Evolutionary conservation across 92 coral and sea anemone species (phyloP).

Genomic region (Chrysogorgia sp.): DNA sequence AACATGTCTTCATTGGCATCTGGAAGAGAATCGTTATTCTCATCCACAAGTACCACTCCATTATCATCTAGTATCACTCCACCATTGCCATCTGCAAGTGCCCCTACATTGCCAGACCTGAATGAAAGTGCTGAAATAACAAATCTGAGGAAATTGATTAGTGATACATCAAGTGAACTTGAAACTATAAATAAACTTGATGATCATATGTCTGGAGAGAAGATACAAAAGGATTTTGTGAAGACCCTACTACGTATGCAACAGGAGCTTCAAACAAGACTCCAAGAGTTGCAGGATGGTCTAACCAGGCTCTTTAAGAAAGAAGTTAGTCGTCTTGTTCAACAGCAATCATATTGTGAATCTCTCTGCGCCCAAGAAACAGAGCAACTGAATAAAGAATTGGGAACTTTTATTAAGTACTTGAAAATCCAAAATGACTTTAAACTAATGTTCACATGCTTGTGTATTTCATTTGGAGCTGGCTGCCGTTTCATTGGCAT

Average conservation of each 20-base stretch:
- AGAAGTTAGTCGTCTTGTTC: slow-evolving; percentile 28
- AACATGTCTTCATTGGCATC: background rate
- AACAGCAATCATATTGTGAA: slow-evolving; percentile 22
- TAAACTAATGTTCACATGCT: slow-evolving; percentile 44
- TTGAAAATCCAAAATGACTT: slow-evolving; percentile 45
- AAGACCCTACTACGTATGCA: slow-evolving; percentile 30
- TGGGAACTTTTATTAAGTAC: slow-evolving; percentile 24
- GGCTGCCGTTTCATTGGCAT: slow-evolving; percentile 37
- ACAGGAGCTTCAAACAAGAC: slow-evolving; percentile 11
- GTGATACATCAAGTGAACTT: background rate
- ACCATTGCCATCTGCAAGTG: too few relatives aligned
- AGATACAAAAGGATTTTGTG: slow-evolving; percentile 9
- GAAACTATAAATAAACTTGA: background rate
- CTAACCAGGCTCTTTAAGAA: slow-evolving; percentile 14
- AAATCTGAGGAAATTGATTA: background rate
- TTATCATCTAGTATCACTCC: too few relatives aligned
- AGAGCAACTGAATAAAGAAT: slow-evolving; percentile 27
- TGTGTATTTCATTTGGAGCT: slow-evolving; percentile 56
- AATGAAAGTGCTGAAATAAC: background rate
- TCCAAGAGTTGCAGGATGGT: slow-evolving; percentile 31
- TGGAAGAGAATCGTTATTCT: background rate
- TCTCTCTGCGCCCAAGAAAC: slow-evolving; percentile 25
- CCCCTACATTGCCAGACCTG: too few relatives aligned
- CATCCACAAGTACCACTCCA: too few relatives aligned
- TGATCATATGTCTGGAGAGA: background rate